phyloP scores from a whole-genome alignment of 35 echinoderm and acorn worm species.

The Lytechinus pictus region DNA sequence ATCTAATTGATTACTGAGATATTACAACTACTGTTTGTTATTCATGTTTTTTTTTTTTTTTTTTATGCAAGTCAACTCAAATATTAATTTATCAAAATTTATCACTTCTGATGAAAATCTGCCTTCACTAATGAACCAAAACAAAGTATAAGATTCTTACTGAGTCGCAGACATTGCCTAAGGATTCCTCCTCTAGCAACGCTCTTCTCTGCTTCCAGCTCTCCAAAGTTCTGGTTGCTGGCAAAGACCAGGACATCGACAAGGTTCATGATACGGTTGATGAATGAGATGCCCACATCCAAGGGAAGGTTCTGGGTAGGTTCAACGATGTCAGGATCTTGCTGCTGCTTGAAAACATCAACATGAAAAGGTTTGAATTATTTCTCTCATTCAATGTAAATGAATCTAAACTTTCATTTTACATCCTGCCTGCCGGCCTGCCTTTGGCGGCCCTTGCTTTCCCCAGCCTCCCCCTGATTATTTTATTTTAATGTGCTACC shows the following conservation, averaged over 20 bases:
- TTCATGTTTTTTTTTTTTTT: no score
- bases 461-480: no score
- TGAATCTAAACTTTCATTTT: no score
- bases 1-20: no score
- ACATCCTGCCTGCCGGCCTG: no score
- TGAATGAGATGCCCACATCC: constrained; percentile 98
- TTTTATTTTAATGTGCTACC: no score
- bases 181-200: constrained; percentile 94
- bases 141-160: constrained; percentile 60
- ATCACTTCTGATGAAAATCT: no score
- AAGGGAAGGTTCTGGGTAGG: constrained; percentile 91
- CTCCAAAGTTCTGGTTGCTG: constrained; percentile 97
- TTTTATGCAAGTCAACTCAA: no score
- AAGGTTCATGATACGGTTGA: constrained; percentile 97
- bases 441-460: no score
- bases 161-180: constrained; percentile 88
- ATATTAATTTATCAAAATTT: no score
- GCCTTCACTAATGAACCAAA: no score
- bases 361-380: neutral
- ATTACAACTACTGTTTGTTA: no score
- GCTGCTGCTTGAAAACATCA: constrained; percentile 33
- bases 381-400: neutral
- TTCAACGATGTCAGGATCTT: constrained; percentile 94
- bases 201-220: constrained; percentile 95
- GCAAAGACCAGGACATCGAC: constrained; percentile 98